Base-by-base conservation (phyloP, 2,888 invertebrate species). In the Rhagonycha fulva region DNA sequence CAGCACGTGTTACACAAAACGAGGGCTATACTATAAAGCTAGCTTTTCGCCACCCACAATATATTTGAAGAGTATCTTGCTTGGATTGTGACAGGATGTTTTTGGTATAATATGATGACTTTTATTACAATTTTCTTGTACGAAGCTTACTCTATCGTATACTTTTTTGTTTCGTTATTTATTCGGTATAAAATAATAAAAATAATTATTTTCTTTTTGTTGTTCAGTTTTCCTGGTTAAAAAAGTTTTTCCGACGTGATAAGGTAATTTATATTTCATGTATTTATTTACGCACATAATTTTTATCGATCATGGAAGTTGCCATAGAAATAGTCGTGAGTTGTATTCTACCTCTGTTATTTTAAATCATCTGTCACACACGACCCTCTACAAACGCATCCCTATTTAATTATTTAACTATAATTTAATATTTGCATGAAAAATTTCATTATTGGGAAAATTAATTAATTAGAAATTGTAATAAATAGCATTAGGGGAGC, bases 1-100 rank as follows among this genome's bases (percentile, higher is more conserved):
- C 85, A 84, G 82, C 86, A 85, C 84, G 83, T 85, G 86, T 85
- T 86, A 83, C 81, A 74, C 63, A 66, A 66, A 66, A 32, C 67
- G 23, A 67, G 74, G 74, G 66, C 62, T 68, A 23, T 66, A 66
- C 63, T 62, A 69, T 62, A 77, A 47, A 71, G 67, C 72, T 69
- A 71, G 75, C 30, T 77, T 77, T 77, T 77, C 77, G 71, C 68
- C 63, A 70, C 70, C 68, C 74, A 66, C 71, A 74, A 73, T 61
- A 68, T 71, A 73, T 73, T 62, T 66, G 71, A 73, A 69, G 74
- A 72, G 69, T 75, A 77, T 77, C 71, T 74, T 68, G 74, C 72
- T 67, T 26, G 60, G 69, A 74, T 74, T 77, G 62, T 71, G 70
- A 73, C 73, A 67, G 62, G 66, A 75, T 75, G 71, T 76, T 72